phyloP scores from a whole-genome alignment of 2,797 vertebrate genomes.

The Enteromius mattozi region DNA sequence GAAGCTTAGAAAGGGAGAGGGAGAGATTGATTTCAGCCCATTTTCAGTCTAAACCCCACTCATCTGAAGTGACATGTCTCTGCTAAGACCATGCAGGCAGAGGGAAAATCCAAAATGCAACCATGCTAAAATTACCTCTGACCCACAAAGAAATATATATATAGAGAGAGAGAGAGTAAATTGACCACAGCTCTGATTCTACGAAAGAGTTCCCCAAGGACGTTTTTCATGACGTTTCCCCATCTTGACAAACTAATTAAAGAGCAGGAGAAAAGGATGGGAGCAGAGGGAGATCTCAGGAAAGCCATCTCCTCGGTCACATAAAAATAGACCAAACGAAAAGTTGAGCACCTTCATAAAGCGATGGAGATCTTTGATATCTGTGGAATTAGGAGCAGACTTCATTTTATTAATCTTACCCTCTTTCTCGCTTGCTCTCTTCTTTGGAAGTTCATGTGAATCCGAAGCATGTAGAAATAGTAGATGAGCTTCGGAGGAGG shows the following conservation, averaged over 20 bases:
- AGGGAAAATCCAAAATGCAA: conserved; percentile 39
- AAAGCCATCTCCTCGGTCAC: conserved; percentile 19
- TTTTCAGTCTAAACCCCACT: conserved; percentile 28
- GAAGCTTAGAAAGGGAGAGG: conserved; percentile 21
- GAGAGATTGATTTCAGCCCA: conserved; percentile 23
- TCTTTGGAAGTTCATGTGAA: conserved; percentile 20
- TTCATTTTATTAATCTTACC: conserved; percentile 33
- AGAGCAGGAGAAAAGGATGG: conserved; percentile 10
- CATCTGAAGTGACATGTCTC: conserved; percentile 10
- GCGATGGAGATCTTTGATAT: conserved; percentile 47
- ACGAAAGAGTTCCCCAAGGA: conserved; percentile 39
- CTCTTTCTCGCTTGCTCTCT: neutral
- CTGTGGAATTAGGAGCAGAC: conserved; percentile 3
- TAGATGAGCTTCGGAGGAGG: conserved; percentile 30
- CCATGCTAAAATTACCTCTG: conserved; percentile 48
- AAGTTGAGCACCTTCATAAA: conserved; percentile 38
- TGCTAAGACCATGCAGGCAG: conserved; percentile 8
- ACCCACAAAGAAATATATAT: conserved; percentile 6
- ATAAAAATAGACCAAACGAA: conserved; percentile 12
- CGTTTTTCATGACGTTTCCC: conserved; percentile 27
- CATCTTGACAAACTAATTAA: conserved; percentile 59
- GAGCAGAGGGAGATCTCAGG: conserved; percentile 29
- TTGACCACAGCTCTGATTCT: conserved; percentile 40
- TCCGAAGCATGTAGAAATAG: conserved; percentile 37
- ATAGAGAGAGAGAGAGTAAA: neutral